Base-by-base conservation (phyloP, 2,888 invertebrate genomes). In the Tipula confusa region DNA sequence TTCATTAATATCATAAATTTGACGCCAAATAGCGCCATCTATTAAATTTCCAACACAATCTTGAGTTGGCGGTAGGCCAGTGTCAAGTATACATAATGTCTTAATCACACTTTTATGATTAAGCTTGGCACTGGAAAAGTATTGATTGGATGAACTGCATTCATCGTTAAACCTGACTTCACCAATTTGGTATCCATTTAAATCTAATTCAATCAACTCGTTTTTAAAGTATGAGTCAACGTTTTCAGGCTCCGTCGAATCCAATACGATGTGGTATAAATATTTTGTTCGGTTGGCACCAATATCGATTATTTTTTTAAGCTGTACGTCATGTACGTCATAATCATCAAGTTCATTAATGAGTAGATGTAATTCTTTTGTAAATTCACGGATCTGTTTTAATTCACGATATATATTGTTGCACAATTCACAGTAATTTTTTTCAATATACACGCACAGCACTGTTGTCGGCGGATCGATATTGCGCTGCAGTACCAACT, bases 81-180 rank as follows among this genome's bases (percentile, higher is more conserved):
- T 29, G 6, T 29, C 80, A 6, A 80, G 29, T 29, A 80, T 15
- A 24, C 80, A 80, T 5, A 80, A n/a, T 31, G 2, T 80, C 13
- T 13, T 29, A 31, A 29, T 29, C 13, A 80, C 80, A 80, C 80
- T 80, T 80, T 80, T 80, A n/a, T 80, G n/a, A n/a, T 80, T 80
- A 1, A 80, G 29, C 0, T 29, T 80, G n/a, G n/a, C 80, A 31
- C 13, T 80, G 1, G 80, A n/a, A 29, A 80, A 80, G 6, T 80
- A 29, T 13, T 31, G 5, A 80, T 29, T 5, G n/a, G 29, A 15
- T 7, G 29, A 29, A 80, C 24, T 79, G 29, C 80, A 80, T 5
- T 7, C 15, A 15, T 29, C 29, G n/a, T 80, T 80, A 1, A 15
- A 1, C 6, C 29, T n/a, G 0, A 80, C 31, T 24, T 24, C 24